Base-by-base conservation (phyloP, 2,113 vertebrate species). In the Prolemur simus region DNA sequence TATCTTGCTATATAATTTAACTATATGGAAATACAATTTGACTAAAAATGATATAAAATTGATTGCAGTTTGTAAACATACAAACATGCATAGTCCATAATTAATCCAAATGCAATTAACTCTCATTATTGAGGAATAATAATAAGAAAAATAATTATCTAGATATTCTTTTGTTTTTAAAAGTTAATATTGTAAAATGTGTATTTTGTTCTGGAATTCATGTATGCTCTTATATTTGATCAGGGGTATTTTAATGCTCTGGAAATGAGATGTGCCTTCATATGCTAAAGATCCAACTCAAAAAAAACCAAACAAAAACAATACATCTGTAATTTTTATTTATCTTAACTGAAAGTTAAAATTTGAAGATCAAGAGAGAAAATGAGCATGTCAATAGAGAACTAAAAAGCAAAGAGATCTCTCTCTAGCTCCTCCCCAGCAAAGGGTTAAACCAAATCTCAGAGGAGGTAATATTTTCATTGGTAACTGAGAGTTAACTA, bases 131-230 rank as follows among this genome's bases (percentile, higher is more conserved):
- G 23, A 90, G 42, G 95, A 56, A 56, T n/a, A 88, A 14, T 25
- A 56, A 56, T 54, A 34, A 94, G 47, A 58, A 87, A 97, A 96
- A 58, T 39, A 85, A 39, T 91, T 49, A 81, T 20, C 10, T 47
- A 68, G 42, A 49, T 80, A n/a, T 32, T 63, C 34, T 94, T 84
- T 60, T 54, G 73, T 69, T 93, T 68, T 91, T 64, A n/a, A 81
- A 94, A 81, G 32, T 45, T 86, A 45, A 34, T 34, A 87, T 58
- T 64, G 63, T 74, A 77, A 87, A 95, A 95, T n/a, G 13, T 13
- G 45, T 56, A 29, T 78, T 96, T 92, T 89, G 42, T 17, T 92
- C 58, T 87, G 25, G 27, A 96, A 89, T 85, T 69, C 23, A 42
- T 27, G 1, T 80, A 91, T 39, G 29, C 10, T 54, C 4, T 78